Conservation (phyloP, 1,140 invertebrate genomes). For the Coenobita brevimanus region DNA sequence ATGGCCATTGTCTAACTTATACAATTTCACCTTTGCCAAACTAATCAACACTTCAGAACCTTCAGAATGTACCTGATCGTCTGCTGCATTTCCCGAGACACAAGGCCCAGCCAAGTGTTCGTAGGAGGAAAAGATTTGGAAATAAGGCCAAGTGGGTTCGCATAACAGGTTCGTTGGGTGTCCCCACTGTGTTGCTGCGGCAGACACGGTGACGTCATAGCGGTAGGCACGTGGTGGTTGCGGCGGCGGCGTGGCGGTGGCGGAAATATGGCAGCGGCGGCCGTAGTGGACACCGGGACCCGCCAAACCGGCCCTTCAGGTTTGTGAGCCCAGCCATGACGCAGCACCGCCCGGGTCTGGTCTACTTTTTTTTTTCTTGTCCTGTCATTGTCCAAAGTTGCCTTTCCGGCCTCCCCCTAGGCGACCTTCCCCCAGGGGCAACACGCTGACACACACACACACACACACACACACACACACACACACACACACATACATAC, state of each 20-base stretch:
- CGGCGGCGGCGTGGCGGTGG: background rate
- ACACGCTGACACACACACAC: too few species aligned
- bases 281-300: slow-evolving; percentile 43
- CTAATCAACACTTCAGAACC: too few species aligned
- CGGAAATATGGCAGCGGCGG: background rate
- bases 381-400: slow-evolving; percentile 67
- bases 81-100: too few species aligned
- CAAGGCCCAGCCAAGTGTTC: too few species aligned
- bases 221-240: background rate
- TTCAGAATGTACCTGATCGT: too few species aligned
- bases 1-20: too few species aligned
- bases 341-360: slow-evolving; percentile 34
- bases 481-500: too few species aligned
- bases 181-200: background rate
- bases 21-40: too few species aligned
- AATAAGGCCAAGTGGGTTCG: too few species aligned
- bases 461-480: too few species aligned
- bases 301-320: slow-evolving; percentile 63
- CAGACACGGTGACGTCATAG: background rate
- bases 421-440: slow-evolving; percentile 45
- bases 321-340: slow-evolving; percentile 49
- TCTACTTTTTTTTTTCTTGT: slow-evolving; percentile 55
- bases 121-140: too few species aligned
- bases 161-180: too few species aligned
- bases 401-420: slow-evolving; percentile 56